Conservation (phyloP, 1,140 invertebrate genomes). For the Eupristina koningsbergeri region DNA sequence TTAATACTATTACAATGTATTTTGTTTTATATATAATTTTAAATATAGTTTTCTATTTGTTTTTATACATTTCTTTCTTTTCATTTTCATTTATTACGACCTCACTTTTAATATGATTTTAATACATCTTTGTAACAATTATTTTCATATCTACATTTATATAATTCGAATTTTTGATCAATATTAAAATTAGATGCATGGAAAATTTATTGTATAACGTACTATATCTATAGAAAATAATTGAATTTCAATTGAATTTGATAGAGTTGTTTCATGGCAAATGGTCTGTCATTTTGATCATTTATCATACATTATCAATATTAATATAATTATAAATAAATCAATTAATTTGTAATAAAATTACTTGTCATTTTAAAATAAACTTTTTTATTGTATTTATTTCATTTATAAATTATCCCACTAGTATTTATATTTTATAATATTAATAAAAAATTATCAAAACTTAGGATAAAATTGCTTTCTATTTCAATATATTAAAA, state of each 20-base stretch:
- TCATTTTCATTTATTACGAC: slow-evolving; percentile 3
- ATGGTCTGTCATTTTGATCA: neutral
- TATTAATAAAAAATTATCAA: too few species aligned
- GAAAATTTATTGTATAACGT: neutral
- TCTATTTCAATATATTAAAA: too few species aligned
- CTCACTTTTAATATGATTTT: slow-evolving; percentile 15
- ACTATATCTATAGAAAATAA: neutral
- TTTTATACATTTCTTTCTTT: neutral
- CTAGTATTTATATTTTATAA: too few species aligned
- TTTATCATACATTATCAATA: neutral
- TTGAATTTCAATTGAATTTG: neutral
- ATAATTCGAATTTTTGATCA: slow-evolving; percentile 33
- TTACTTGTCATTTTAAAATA: too few species aligned
- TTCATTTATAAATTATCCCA: too few species aligned
- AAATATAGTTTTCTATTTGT: too few species aligned
- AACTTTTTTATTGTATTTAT: too few species aligned
- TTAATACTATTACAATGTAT: too few species aligned
- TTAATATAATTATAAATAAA: too few species aligned
- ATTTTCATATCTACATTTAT: slow-evolving; percentile 11
- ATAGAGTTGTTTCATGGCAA: neutral
- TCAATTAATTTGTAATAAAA: too few species aligned
- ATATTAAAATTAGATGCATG: slow-evolving; percentile 14
- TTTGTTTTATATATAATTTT: too few species aligned
- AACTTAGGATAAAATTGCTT: too few species aligned
- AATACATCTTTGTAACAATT: slow-evolving; percentile 1